These are phyloP conservation scores for Paradoxurus hermaphroditus DNA, from an alignment of 2,113 vertebrate genomes.

Conservation along the genomic window DNA sequence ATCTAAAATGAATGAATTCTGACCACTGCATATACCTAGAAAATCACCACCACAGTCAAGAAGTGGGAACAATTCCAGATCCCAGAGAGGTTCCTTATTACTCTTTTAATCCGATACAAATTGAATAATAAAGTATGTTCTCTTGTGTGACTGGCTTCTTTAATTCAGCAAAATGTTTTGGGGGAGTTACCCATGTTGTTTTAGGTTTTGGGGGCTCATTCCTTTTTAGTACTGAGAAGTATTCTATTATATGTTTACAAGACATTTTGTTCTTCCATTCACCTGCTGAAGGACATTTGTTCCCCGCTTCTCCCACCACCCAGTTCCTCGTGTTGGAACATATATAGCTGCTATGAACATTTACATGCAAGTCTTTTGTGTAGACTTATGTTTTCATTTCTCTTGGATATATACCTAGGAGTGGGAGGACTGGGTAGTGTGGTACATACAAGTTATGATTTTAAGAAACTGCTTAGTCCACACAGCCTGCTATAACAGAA, in stretches of 20 bases:
- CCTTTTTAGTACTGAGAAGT: not conserved
- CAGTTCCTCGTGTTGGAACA: not conserved
- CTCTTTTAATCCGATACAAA: not conserved
- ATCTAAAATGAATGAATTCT: not conserved
- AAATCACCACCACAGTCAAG: not conserved
- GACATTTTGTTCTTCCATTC: not conserved
- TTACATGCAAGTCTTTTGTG: not conserved
- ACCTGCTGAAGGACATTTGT: not conserved
- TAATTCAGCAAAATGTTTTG: not conserved
- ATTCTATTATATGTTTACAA: not conserved
- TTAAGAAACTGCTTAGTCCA: not conserved
- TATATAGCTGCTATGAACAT: not conserved
- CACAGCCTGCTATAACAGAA: not conserved
- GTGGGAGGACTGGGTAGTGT: not conserved
- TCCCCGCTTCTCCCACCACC: not conserved
- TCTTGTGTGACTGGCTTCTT: not conserved
- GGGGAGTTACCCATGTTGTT: not conserved
- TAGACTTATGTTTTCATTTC: not conserved
- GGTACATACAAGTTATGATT: not conserved
- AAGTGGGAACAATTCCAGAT: not conserved
- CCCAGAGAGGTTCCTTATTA: not conserved
- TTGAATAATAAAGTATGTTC: not conserved
- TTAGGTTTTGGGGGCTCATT: not conserved
- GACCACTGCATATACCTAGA: not conserved
- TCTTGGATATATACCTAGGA: not conserved